Base-by-base conservation (phyloP, 2,888 invertebrate species). In the Ormyrus rosae region DNA sequence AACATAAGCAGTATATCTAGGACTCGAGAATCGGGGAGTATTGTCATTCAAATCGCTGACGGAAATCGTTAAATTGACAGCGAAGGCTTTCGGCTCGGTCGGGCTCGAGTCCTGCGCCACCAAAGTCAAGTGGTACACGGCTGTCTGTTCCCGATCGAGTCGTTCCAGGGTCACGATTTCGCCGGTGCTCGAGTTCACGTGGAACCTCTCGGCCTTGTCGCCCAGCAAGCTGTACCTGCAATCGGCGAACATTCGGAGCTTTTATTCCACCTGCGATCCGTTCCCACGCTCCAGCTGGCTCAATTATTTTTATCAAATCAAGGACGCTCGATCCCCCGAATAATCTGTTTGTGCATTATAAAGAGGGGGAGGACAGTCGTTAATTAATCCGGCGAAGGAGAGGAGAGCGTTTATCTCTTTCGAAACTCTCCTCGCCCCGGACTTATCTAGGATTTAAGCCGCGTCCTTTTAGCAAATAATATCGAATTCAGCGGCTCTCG, bases 41-140 rank as follows among this genome's bases (percentile, higher is more conserved):
- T 97, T 97, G 89, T 97, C 97, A 89, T 97, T 97, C 87, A 96
- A 94, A 91, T 97, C 97, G 72, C 93, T 92, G 5, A 98, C 94
- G 11, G 92, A 91, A 72, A 98, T 95, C 5, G 96, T 96, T 65
- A 97, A 91, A 89, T 96, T 96, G 3, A 97, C 96, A 10, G 96
- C 95, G 1, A 96, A 94, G 0, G 96, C 96, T 84, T 95, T 92
- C 0, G 96, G 96, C 85, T 96, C 96, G 0, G 96, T 97, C 0
- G 96, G 94, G 48, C 97, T 97, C 81, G 96, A 96, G 90, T 98
- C 98, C 90, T 96, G 96, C 1, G 97, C 98, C 92, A 96, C 95
- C 19, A 98, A 92, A 1, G 96, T 96, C 83, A 98, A 92, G 88
- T 95, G 94, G 89, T 97, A 98, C 1, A 93, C 91, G 72, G 94